Conservation (phyloP, 1,140 invertebrate genomes). For the Sycobia sp. region DNA sequence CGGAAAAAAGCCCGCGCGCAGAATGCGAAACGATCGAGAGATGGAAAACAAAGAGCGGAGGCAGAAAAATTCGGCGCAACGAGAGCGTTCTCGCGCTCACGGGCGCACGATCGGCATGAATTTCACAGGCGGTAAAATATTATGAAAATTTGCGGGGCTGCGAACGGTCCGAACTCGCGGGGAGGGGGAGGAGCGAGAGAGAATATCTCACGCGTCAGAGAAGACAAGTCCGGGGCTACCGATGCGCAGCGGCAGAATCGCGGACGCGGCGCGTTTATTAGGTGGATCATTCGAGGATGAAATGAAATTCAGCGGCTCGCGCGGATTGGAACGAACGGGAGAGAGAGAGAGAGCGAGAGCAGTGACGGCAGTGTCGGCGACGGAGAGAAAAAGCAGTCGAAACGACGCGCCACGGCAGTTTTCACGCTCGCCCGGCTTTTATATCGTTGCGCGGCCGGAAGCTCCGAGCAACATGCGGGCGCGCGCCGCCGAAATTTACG, state of each 20-base stretch:
- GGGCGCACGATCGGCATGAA: slow-evolving; percentile 4
- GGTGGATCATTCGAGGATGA: slow-evolving; percentile 39
- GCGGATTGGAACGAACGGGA: no score
- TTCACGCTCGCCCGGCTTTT: slow-evolving; percentile 28
- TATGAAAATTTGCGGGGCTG: no score
- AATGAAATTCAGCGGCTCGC: slow-evolving; percentile 53
- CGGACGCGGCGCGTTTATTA: background rate
- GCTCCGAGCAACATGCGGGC: background rate
- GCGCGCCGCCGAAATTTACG: slow-evolving; percentile 9
- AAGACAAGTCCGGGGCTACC: background rate
- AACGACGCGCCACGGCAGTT: slow-evolving; percentile 18
- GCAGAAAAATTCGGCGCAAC: no score
- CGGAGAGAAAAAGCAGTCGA: slow-evolving; percentile 19
- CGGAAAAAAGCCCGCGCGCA: no score
- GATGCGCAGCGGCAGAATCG: no score
- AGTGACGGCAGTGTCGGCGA: no score
- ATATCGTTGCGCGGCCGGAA: background rate
- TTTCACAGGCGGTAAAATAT: background rate
- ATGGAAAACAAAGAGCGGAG: no score
- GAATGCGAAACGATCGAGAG: no score
- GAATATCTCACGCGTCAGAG: no score
- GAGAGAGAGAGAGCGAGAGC: slow-evolving; percentile 24
- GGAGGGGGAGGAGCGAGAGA: background rate
- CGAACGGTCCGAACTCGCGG: no score
- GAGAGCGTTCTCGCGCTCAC: background rate